Conservation (phyloP, 2,113 vertebrate species). For the Tiliqua scincoides region DNA sequence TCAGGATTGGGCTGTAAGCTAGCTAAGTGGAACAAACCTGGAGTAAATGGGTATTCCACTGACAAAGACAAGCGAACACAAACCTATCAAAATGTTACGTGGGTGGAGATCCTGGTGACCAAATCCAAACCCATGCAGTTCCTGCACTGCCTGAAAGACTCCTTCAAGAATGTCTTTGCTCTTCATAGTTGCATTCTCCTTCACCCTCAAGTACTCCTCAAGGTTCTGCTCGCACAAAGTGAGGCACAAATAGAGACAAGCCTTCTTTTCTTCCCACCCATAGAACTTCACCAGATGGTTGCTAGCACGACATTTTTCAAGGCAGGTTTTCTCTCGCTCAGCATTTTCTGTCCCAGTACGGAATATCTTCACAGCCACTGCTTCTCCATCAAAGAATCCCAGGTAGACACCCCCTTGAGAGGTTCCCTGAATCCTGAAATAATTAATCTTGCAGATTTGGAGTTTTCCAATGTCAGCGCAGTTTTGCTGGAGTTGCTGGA, state of each 20-base stretch:
- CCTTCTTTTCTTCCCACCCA: constrained; percentile 39
- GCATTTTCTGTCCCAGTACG: neutral
- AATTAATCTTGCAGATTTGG: constrained; percentile 50
- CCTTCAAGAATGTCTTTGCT: constrained; percentile 50
- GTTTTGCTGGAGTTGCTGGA: constrained; percentile 52
- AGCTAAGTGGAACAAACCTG: neutral
- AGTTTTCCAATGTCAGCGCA: constrained; percentile 69
- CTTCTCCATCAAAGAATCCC: constrained; percentile 58
- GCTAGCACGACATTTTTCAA: constrained; percentile 22
- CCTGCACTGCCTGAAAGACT: constrained; percentile 70
- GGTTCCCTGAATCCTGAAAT: constrained; percentile 64
- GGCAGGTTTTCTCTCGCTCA: constrained; percentile 54
- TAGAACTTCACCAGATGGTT: constrained; percentile 64
- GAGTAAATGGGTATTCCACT: neutral
- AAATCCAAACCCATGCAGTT: constrained; percentile 63
- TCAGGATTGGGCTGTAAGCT: no score
- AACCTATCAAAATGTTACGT: constrained; percentile 72
- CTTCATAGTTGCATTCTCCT: neutral
- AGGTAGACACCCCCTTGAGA: constrained; percentile 72
- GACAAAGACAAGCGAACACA: neutral
- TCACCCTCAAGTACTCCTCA: constrained; percentile 49
- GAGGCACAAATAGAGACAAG: constrained; percentile 68
- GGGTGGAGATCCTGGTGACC: constrained; percentile 73
- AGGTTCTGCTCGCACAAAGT: constrained; percentile 75
- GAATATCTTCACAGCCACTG: constrained; percentile 74